Evolutionary conservation across 23 tunicate species (phyloP), one percentile per base, ranked within the genome.

Genomic region (Trididemnum nubilum): DNA sequence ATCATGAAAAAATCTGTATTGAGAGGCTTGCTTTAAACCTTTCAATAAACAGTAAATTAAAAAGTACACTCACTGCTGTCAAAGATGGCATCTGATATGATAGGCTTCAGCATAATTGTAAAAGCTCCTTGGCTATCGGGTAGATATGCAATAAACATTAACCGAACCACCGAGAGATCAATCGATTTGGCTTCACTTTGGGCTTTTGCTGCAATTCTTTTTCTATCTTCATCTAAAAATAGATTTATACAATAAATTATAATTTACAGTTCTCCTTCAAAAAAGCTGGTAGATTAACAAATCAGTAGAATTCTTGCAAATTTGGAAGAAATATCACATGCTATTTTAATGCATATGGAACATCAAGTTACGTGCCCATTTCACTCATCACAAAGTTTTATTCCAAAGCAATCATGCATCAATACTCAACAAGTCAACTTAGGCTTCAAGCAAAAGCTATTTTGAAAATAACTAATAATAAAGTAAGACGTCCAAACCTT

Each of bases 141-240:
- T 36, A 93, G 83, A 70, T 93, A 93, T 0, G 98, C 98, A 64
- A 93, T 93, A 58, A 93, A 93, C 98, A 93, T 93, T 7, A 93
- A 82, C 23, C 98, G 54, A 1, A 93, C 98, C 7, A 93, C 98
- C 22, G 98, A 75, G 2, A 93, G 73, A 37, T 93, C 98, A 64
- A 93, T 93, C 0, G 98, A 88, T 80, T 93, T 93, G 15, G 98
- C 98, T 65, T 93, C 98, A 44, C 96, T 77, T 38, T 72, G 83
- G 35, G 94, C 98, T 76, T 93, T 93, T 9, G 89, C 88, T 0
- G 86, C 84, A 36, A 93, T 93, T 54, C 94, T 73, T 74, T 88
- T 87, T 58, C 86, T 58, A 36, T 93, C 98, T 65, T 93, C 98
- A 29, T 88, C 98, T 93, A 65, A 37, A 83, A 26, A 44, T 44